phyloP scores from a whole-genome alignment of 2,113 vertebrate genomes.

The Oxyura jamaicensis region DNA sequence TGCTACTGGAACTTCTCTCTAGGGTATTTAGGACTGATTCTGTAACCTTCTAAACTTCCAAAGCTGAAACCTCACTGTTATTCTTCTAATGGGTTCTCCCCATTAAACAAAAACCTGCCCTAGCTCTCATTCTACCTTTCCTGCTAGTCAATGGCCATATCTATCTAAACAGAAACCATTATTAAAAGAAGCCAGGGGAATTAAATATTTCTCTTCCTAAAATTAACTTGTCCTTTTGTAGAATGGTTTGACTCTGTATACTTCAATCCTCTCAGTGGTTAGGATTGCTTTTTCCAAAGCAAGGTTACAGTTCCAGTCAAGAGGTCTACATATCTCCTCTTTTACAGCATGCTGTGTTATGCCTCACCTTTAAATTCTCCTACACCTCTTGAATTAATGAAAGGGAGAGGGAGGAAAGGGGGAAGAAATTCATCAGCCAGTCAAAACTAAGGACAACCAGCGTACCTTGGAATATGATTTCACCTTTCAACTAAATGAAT shows the following conservation, averaged over 20 bases:
- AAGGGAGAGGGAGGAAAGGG: not conserved
- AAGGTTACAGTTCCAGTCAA: not conserved
- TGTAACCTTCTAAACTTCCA: not conserved
- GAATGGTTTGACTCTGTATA: not conserved
- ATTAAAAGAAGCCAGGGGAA: not conserved
- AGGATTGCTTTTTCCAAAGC: not conserved
- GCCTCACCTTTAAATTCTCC: slow-evolving; percentile 34
- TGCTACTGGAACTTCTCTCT: not conserved
- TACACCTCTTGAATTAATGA: not conserved
- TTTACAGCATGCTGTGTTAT: not conserved
- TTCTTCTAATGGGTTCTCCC: not conserved
- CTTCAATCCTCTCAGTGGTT: not conserved
- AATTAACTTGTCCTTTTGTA: not conserved
- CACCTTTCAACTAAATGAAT: not conserved
- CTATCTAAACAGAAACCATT: not conserved
- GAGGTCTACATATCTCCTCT: not conserved
- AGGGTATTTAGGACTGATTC: not conserved
- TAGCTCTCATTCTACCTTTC: not conserved
- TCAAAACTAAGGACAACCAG: not conserved
- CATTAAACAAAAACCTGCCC: not conserved
- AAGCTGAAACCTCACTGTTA: not conserved
- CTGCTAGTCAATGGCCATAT: not conserved
- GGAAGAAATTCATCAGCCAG: not conserved
- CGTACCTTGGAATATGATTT: not conserved
- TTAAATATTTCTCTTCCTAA: not conserved